These are phyloP conservation scores for Tinamus major DNA, from an alignment of 2,797 vertebrate species.

Conservation along the genomic window DNA sequence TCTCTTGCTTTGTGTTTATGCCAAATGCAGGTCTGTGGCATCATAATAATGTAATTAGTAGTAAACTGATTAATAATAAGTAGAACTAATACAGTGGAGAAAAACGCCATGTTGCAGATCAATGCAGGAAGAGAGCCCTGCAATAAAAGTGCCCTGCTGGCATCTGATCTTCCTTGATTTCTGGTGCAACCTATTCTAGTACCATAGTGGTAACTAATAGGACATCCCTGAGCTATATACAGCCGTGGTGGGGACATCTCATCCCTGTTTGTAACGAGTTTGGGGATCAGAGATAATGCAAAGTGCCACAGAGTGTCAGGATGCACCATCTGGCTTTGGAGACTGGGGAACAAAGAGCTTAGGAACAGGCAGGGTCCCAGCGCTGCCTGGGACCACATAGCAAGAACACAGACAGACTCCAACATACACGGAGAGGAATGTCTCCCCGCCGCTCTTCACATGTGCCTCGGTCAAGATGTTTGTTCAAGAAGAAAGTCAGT, in stretches of 20 bases:
- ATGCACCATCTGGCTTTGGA: background rate
- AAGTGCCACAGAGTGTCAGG: background rate
- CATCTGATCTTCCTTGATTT: background rate
- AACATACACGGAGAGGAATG: background rate
- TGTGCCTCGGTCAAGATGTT: conserved; percentile 31
- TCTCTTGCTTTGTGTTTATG: background rate
- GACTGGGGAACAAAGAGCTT: background rate
- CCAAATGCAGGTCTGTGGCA: background rate
- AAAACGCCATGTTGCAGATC: background rate
- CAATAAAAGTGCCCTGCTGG: background rate
- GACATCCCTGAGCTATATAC: background rate
- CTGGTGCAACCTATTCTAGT: background rate
- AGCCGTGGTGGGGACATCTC: background rate
- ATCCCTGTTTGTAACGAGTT: background rate
- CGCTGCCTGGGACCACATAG: conserved; percentile 28
- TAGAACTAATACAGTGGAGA: background rate
- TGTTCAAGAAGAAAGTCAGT: conserved; percentile 40
- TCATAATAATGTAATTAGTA: background rate
- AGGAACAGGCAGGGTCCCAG: background rate
- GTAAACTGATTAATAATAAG: background rate
- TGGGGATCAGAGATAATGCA: background rate
- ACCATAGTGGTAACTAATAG: accelerated
- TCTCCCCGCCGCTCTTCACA: conserved; percentile 1
- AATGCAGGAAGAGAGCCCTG: background rate
- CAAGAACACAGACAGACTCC: conserved; percentile 18